Evolutionary conservation across 1,140 invertebrate genomes (phyloP).

Genomic region (Bombus vancouverensis): DNA sequence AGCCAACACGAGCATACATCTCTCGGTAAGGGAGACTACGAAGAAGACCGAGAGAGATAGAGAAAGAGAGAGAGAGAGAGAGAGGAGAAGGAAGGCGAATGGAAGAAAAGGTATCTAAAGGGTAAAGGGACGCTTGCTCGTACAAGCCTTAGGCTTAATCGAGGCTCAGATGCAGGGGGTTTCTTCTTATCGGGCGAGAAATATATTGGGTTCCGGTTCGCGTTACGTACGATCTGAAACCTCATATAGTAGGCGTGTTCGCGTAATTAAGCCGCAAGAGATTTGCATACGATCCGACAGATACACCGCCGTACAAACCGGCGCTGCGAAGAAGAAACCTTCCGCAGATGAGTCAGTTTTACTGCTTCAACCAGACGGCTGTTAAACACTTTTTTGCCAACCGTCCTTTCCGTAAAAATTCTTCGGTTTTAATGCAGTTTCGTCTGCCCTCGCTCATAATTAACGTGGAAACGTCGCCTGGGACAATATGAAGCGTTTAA

Average conservation of each 20-base stretch:
- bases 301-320: conserved; percentile 51
- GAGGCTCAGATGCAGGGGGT: conserved; percentile 27
- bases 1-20: neutral
- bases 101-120: neutral
- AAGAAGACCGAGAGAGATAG: no score
- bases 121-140: conserved; percentile 10
- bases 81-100: no score
- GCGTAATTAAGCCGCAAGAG: conserved; percentile 81
- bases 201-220: conserved; percentile 78
- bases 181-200: conserved; percentile 76
- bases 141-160: neutral
- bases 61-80: no score
- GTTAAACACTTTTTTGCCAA: conserved; percentile 10
- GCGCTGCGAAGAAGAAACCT: conserved; percentile 33
- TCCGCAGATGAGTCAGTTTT: neutral
- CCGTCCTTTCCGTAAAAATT: neutral
- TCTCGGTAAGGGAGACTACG: neutral
- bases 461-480: neutral
- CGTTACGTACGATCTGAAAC: conserved; percentile 75
- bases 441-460: neutral
- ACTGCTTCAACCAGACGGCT: neutral
- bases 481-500: conserved; percentile 16
- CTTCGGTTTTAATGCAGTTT: neutral
- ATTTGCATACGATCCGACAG: conserved; percentile 80
- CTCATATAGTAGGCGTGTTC: conserved; percentile 78